Evolutionary conservation across 2,888 invertebrate genomes (phyloP), one percentile per base, ranked within the genome.

Genomic region (Aphrophora alni): DNA sequence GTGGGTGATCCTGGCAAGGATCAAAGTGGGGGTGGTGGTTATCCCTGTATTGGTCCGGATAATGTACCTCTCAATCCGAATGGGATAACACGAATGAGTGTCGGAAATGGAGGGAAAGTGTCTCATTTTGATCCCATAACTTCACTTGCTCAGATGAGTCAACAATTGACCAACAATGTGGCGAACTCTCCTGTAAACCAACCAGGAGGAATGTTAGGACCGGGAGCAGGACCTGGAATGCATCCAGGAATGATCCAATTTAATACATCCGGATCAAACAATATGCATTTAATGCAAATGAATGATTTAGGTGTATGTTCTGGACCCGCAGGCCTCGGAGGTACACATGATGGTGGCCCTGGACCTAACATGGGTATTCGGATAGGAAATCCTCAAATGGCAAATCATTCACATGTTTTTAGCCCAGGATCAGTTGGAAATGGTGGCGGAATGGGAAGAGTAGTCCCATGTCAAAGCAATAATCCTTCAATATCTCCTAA

Each of bases 131-230:
- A 97, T 90, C 97, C 97, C 0, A 97, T 97, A 86, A 95, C 97
- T 77, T 97, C 97, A 10, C 91, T 97, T 86, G 97, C 97, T 79
- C 97, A 97, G 89, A 97, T 97, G 97, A 96, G 96, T 83, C 97
- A 97, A 87, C 96, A 97, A 87, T 89, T 97, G 84, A 96, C 97
- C 17, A 95, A 94, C 86, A 94, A 94, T 87, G 92, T 91, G 77
- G 90, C 92, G 21, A 91, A 91, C 85, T 91, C 92, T 21, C 88
- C 91, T 80, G 90, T 91, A 77, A 91, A 91, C 2, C 91, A 91
- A 83, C 90, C 90, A 68, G 83, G 84, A 44, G 82, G 82, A 68
- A 84, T 85, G 84, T 86, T 85, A 87, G 88, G 88, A 21, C 88
- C 88, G 14, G 88, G 88, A 21, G 88, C 88, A 14, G 80, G 81